phyloP scores from a whole-genome alignment of 2,797 vertebrate species.

The Urosaurus nigricauda region DNA sequence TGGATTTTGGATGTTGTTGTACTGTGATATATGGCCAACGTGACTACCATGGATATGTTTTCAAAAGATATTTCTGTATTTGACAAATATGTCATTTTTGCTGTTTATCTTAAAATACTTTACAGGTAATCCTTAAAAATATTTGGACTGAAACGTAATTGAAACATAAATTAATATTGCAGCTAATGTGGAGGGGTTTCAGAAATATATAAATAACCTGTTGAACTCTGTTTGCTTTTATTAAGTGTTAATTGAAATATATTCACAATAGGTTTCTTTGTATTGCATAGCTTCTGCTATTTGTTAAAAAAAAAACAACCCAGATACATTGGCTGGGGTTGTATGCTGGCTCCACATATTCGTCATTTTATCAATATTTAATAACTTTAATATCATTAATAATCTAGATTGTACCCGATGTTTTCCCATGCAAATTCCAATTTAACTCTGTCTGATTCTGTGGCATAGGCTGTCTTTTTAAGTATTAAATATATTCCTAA shows the following conservation, averaged over 20 bases:
- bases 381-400: neutral
- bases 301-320: slow-evolving; percentile 18
- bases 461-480: slow-evolving; percentile 14
- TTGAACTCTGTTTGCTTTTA: neutral
- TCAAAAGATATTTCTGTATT: no score
- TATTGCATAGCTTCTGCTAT: neutral
- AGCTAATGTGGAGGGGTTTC: neutral
- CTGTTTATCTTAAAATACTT: neutral
- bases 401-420: neutral
- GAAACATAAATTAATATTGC: neutral
- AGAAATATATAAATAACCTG: neutral
- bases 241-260: neutral
- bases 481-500: slow-evolving; percentile 34
- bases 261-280: neutral
- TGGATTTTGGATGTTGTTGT: no score
- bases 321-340: neutral
- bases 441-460: neutral
- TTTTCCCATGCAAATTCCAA: neutral
- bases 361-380: neutral
- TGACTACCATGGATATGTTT: no score
- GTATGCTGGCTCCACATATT: neutral
- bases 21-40: no score
- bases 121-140: neutral
- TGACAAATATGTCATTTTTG: neutral
- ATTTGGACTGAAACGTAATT: neutral